A percentile compares a stretch with the other conserved stretches of the same genome.
These are phyloP conservation scores for Apeira syringaria DNA, from an alignment of 2,888 invertebrate genomes.

Conservation along the genomic window DNA sequence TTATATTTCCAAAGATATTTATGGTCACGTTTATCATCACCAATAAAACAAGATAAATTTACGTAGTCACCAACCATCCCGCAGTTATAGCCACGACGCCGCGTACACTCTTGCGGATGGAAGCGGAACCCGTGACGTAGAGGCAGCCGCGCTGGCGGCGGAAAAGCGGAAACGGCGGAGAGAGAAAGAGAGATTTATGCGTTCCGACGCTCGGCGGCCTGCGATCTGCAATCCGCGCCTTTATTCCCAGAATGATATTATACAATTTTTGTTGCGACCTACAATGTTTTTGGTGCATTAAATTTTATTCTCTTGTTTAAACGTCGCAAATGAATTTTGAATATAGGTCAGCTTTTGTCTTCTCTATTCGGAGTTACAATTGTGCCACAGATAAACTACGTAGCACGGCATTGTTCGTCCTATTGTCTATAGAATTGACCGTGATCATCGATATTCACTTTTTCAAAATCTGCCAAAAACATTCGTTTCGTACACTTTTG, in stretches of 20 bases:
- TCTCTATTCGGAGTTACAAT: background rate
- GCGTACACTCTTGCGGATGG: constrained; percentile 22
- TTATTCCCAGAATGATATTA: constrained; percentile 33
- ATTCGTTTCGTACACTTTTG: no score
- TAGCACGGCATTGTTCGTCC: no score
- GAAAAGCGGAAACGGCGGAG: constrained; percentile 21
- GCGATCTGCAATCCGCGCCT: constrained; percentile 19
- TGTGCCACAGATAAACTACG: no score
- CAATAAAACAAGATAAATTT: constrained; percentile 22
- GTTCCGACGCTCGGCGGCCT: constrained; percentile 24
- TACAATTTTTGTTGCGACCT: constrained; percentile 26
- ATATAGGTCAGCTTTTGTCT: constrained; percentile 2
- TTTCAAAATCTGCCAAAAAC: no score
- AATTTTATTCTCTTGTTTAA: constrained; percentile 21
- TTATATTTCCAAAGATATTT: background rate
- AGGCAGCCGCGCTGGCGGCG: constrained; percentile 20
- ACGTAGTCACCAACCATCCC: constrained; percentile 5
- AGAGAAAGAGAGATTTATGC: constrained; percentile 31
- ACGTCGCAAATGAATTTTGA: background rate
- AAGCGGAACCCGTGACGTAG: constrained; percentile 21
- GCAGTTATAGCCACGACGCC: constrained; percentile 22
- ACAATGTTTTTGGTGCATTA: constrained; percentile 21
- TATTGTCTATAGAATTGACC: no score
- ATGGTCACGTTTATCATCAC: constrained; percentile 15
- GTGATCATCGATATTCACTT: no score